A percentile compares a stretch with the other conserved stretches of the same genome.
phyloP scores from a whole-genome alignment of 23 tunicate genomes.

The Trididemnum miniatum region DNA sequence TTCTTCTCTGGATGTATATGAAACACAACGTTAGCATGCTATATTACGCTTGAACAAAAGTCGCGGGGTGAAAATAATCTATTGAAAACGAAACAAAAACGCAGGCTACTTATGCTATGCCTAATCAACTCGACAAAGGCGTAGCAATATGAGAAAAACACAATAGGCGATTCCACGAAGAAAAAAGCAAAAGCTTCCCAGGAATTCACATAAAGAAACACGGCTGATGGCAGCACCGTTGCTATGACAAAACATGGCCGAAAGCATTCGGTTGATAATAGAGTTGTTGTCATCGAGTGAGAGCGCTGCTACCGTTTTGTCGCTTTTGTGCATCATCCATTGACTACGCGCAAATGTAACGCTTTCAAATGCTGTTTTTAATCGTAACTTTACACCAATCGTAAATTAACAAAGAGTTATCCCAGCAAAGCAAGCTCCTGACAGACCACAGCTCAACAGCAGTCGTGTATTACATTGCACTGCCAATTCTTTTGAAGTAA shows the following conservation, averaged over 20 bases:
- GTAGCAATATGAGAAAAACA: not conserved
- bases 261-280: constrained; percentile 17
- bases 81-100: constrained; percentile 11
- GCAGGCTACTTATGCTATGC: constrained; percentile 9
- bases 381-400: constrained; percentile 23
- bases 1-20: not conserved
- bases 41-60: not conserved
- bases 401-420: not conserved
- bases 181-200: constrained; percentile 20
- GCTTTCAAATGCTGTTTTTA: constrained; percentile 12
- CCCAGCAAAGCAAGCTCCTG: too few species aligned
- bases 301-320: constrained; percentile 27
- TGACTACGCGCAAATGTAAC: constrained; percentile 5
- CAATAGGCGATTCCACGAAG: not conserved
- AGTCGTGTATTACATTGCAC: constrained; percentile 3
- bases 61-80: constrained; percentile 15
- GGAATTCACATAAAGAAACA: constrained; percentile 36
- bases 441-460: too few species aligned
- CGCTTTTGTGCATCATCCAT: constrained; percentile 36
- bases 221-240: constrained; percentile 33
- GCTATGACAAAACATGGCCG: constrained; percentile 9
- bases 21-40: not conserved
- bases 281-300: constrained; percentile 10
- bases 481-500: not conserved
- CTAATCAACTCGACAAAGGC: constrained; percentile 35